phyloP scores from a whole-genome alignment of 1,140 invertebrate species.

The Amphibalanus amphitrite region DNA sequence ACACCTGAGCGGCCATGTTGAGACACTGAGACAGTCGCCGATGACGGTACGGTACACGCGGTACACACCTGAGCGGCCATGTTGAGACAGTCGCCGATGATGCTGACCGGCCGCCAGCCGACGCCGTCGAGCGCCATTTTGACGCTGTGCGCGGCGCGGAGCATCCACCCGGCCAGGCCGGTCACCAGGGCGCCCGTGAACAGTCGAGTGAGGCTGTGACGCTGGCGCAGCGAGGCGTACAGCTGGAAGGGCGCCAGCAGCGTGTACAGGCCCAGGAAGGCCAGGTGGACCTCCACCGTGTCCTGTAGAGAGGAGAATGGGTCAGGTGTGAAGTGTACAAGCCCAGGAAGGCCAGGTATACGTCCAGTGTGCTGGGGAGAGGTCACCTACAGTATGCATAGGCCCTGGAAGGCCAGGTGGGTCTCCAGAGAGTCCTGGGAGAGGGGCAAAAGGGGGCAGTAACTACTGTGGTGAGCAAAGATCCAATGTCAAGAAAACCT shows the following conservation, averaged over 20 bases:
- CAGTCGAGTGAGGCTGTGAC: conserved; percentile 75
- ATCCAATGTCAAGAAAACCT: too few species aligned
- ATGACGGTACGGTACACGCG: too few species aligned
- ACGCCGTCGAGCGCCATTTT: conserved; percentile 74
- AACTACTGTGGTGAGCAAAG: too few species aligned
- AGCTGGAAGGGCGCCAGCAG: conserved; percentile 73
- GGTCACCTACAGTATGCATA: too few species aligned
- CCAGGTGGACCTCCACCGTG: conserved; percentile 78
- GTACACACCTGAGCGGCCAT: conserved; percentile 60
- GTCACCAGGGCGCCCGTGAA: conserved; percentile 70
- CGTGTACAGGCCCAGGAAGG: too few species aligned
- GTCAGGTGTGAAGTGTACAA: too few species aligned
- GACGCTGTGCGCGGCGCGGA: conserved; percentile 73
- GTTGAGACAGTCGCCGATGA: conserved; percentile 77
- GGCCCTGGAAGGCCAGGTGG: too few species aligned
- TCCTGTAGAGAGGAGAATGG: too few species aligned
- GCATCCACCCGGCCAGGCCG: conserved; percentile 63
- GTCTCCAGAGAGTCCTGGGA: too few species aligned
- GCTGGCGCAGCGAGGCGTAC: conserved; percentile 68
- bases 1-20: conserved; percentile 71
- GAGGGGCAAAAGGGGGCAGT: too few species aligned
- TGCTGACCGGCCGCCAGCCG: conserved; percentile 51
- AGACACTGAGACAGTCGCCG: conserved; percentile 83
- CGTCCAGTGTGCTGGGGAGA: too few species aligned
- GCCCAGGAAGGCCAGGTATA: too few species aligned